Conservation (phyloP, 2,888 invertebrate genomes). For the Hoplodrina blanda region DNA sequence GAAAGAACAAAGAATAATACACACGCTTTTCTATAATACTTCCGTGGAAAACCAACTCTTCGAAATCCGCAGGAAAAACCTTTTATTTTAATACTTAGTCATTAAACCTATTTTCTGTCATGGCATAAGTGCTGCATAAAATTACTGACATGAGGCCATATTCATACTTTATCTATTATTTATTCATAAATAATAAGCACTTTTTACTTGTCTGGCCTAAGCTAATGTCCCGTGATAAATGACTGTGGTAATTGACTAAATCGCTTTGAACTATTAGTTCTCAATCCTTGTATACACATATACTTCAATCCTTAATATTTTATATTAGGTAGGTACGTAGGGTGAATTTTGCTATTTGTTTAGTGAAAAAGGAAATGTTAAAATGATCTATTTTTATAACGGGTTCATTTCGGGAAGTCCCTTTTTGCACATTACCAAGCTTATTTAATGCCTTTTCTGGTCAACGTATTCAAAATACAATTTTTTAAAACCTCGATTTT, state of each 20-base stretch:
- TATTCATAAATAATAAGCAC: constrained; percentile 44
- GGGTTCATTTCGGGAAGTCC: too few species aligned
- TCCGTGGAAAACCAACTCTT: constrained; percentile 7
- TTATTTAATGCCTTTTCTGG: too few species aligned
- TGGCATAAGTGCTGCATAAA: background rate
- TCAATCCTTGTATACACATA: constrained; percentile 34
- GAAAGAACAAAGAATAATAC: too few species aligned
- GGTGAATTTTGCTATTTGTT: constrained; percentile 3
- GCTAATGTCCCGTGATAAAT: constrained; percentile 57
- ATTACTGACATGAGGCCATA: background rate
- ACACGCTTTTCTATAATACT: constrained; percentile 6
- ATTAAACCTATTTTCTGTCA: background rate
- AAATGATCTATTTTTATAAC: too few species aligned
- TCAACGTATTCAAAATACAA: too few species aligned
- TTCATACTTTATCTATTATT: constrained; percentile 23
- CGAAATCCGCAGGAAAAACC: background rate
- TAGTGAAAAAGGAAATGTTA: background rate
- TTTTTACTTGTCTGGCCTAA: constrained; percentile 35
- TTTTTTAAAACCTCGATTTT: too few species aligned
- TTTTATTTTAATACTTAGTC: background rate
- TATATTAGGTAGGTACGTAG: background rate
- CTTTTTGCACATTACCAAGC: too few species aligned
- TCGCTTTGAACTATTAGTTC: constrained; percentile 50
- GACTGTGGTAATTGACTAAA: constrained; percentile 48
- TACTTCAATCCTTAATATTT: constrained; percentile 40